These are phyloP conservation scores for Leucania comma DNA, from an alignment of 2,888 invertebrate genomes.

Conservation along the genomic window DNA sequence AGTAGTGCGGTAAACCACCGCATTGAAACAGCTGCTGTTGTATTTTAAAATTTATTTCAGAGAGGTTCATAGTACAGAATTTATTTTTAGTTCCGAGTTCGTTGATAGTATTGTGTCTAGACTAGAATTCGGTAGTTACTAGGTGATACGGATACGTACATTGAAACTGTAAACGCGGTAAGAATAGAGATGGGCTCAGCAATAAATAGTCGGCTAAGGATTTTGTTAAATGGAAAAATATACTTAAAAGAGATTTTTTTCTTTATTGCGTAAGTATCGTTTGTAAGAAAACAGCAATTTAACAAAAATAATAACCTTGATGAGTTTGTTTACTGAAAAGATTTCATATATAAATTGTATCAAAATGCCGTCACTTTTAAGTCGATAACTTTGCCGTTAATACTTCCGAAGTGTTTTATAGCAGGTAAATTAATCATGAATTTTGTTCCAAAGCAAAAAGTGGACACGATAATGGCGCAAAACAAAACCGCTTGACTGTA, in stretches of 20 bases:
- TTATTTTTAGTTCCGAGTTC: conserved; percentile 25
- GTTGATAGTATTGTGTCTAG: conserved; percentile 17
- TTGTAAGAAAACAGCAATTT: not conserved
- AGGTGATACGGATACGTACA: conserved; percentile 17
- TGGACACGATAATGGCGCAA: not conserved
- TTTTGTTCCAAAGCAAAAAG: not conserved
- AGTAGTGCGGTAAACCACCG: too few species aligned
- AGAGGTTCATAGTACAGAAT: conserved; percentile 13
- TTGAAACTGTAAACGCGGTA: not conserved
- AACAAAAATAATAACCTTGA: not conserved
- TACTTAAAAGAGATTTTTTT: not conserved
- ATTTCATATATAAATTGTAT: not conserved
- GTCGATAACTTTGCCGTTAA: not conserved
- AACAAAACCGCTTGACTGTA: not conserved
- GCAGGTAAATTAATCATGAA: not conserved
- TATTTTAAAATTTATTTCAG: conserved; percentile 33
- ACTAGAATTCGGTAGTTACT: conserved; percentile 25
- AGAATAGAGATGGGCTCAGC: conserved; percentile 15
- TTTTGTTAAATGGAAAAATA: not conserved
- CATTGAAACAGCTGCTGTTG: conserved; percentile 5
- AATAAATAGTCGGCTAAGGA: not conserved
- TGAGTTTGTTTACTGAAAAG: conserved; percentile 5
- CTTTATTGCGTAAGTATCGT: not conserved
- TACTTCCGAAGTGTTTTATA: not conserved
- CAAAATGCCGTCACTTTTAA: not conserved